These are phyloP conservation scores for Agrotis segetum DNA, from an alignment of 2,888 invertebrate genomes.

Conservation along the genomic window DNA sequence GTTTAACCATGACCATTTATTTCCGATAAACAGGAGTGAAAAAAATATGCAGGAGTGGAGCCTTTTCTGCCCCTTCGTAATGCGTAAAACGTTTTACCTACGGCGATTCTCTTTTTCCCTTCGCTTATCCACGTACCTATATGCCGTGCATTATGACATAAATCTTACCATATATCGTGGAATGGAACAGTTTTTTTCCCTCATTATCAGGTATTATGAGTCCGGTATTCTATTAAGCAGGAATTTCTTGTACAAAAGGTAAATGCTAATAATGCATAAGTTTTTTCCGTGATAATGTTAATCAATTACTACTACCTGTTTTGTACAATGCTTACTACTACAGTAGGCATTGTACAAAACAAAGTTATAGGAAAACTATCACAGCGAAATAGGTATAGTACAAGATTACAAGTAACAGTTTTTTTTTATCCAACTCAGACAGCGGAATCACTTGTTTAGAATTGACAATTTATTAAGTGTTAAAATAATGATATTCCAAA, in stretches of 20 bases:
- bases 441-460: no score
- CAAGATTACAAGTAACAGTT: no score
- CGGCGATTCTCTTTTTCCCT: constrained; percentile 54
- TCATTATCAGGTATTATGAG: constrained; percentile 24
- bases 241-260: constrained; percentile 8
- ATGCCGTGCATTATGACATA: constrained; percentile 46
- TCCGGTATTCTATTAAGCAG: constrained; percentile 3
- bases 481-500: no score
- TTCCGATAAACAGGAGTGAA: not conserved
- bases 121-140: constrained; percentile 57
- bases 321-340: no score
- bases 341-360: no score
- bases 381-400: no score
- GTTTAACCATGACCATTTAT: no score
- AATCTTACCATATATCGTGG: constrained; percentile 46
- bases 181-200: constrained; percentile 35
- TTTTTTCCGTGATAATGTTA: no score
- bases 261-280: not conserved
- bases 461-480: no score
- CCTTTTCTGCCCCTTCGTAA: not conserved
- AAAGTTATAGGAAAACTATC: no score
- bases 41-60: not conserved
- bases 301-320: no score
- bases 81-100: not conserved
- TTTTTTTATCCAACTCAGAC: no score